Conservation (phyloP, 1,140 invertebrate genomes). For the Trialeurodes vaporariorum region DNA sequence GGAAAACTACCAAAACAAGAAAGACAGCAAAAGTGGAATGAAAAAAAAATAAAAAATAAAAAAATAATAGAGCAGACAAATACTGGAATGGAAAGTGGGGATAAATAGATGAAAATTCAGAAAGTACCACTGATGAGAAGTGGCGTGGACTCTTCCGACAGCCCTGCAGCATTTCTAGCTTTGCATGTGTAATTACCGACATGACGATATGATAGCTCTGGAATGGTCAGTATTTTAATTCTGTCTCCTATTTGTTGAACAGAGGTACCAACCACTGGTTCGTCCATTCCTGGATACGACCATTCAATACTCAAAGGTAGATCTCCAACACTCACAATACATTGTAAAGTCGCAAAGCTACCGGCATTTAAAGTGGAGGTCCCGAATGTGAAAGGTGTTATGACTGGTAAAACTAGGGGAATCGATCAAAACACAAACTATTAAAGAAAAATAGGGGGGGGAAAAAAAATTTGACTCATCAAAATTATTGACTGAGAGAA, state of each 20-base stretch:
- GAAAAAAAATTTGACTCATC: no score
- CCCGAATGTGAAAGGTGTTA: constrained; percentile 46
- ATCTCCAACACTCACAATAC: constrained; percentile 56
- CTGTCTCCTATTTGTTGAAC: constrained; percentile 28
- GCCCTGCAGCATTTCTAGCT: constrained; percentile 22
- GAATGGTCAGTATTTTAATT: constrained; percentile 37
- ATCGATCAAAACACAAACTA: no score
- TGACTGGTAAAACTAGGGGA: constrained; percentile 51
- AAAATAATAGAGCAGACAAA: no score
- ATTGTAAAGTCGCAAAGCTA: constrained; percentile 56
- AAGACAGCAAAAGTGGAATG: no score
- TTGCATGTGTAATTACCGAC: constrained; percentile 27
- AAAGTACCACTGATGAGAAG: constrained; percentile 46
- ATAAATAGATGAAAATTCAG: no score
- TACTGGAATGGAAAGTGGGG: no score
- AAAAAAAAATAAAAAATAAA: no score
- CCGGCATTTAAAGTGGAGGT: constrained; percentile 56
- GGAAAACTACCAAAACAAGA: no score
- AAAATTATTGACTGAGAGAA: no score
- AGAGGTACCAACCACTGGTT: constrained; percentile 3
- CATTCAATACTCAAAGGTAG: constrained; percentile 51
- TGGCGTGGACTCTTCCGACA: constrained; percentile 38
- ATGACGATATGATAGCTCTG: constrained; percentile 42
- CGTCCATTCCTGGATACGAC: constrained; percentile 35
- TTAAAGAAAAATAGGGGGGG: no score